Percentiles rank a stretch among this genome's conserved stretches.
Evolutionary conservation across 2,797 vertebrate genomes (phyloP).

Genomic region (Anguilla megastoma): DNA sequence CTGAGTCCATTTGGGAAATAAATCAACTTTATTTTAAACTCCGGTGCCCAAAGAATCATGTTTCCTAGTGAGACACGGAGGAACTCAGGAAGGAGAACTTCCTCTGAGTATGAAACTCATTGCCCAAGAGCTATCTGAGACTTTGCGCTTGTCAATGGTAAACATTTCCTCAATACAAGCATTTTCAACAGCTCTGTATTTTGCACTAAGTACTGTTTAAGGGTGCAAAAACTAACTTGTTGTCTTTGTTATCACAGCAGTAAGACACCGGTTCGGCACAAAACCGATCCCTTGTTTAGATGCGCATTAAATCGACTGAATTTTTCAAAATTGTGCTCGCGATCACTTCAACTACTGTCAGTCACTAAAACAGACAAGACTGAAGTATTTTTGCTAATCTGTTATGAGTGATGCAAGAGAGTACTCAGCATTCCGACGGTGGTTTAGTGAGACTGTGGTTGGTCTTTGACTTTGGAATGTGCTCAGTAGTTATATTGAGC

Average conservation of each 20-base stretch:
- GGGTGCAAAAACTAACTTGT: neutral
- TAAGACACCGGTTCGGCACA: neutral
- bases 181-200: neutral
- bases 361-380: neutral
- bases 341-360: neutral
- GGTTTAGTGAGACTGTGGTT: neutral
- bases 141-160: neutral
- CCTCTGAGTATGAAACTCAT: neutral
- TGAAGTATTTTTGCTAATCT: neutral
- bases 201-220: neutral
- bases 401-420: neutral
- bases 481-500: constrained; percentile 18
- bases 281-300: constrained; percentile 14
- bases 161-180: neutral
- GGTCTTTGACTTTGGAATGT: neutral
- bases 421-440: neutral
- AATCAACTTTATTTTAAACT: constrained; percentile 75
- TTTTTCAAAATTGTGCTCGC: neutral
- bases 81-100: constrained; percentile 22
- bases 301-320: neutral
- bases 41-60: constrained; percentile 60
- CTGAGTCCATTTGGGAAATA: constrained; percentile 71
- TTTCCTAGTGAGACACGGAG: constrained; percentile 61
- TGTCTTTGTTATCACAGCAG: neutral
- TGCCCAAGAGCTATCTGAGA: neutral